These are phyloP conservation scores for Ictidomys tridecemlineatus DNA, from an alignment of 2,113 vertebrate genomes.

Conservation along the genomic window DNA sequence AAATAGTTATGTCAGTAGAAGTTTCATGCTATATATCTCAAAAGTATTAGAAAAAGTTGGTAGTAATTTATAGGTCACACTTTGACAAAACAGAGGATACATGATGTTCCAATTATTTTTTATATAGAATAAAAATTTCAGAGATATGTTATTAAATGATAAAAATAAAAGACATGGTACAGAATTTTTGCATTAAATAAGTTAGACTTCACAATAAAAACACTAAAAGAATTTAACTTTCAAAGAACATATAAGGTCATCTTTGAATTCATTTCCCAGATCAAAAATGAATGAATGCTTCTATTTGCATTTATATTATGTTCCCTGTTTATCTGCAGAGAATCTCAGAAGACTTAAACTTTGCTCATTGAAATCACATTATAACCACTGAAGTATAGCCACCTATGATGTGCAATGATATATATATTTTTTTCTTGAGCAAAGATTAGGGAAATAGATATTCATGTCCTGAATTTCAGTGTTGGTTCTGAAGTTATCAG, in stretches of 20 bases:
- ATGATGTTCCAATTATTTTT: not conserved
- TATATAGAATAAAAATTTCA: not conserved
- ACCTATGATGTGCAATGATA: not conserved
- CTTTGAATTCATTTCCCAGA: not conserved
- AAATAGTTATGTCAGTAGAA: not conserved
- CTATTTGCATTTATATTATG: not conserved
- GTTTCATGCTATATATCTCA: not conserved
- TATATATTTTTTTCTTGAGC: not conserved
- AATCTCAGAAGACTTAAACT: not conserved
- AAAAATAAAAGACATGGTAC: not conserved
- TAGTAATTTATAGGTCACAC: not conserved
- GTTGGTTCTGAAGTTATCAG: not conserved
- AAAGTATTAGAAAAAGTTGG: not conserved
- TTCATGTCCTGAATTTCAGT: conserved; percentile 1
- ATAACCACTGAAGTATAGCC: not conserved
- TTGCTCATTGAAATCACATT: not conserved
- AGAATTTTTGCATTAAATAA: fast-evolving
- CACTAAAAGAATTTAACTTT: not conserved
- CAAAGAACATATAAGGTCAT: not conserved
- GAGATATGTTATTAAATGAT: not conserved
- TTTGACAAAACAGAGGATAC: not conserved
- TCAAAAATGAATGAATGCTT: not conserved
- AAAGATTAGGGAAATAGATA: not conserved
- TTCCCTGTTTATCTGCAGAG: not conserved
- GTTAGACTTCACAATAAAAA: not conserved